Evolutionary conservation across 2,113 vertebrate species (phyloP).

Genomic region (Phrynosoma blainvillii): DNA sequence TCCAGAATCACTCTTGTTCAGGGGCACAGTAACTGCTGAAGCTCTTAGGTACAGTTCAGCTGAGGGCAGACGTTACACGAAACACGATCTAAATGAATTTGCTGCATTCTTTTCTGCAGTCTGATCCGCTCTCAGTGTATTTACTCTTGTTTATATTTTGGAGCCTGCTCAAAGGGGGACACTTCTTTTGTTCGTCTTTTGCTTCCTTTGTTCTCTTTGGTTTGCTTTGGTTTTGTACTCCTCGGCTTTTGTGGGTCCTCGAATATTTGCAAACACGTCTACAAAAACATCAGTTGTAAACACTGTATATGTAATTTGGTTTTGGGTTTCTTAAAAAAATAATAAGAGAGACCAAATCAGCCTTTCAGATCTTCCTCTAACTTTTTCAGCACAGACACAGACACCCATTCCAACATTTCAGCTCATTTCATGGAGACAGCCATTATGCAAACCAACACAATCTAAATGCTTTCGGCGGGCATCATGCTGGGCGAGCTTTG

Average conservation of each 20-base stretch:
- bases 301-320: neutral
- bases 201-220: neutral
- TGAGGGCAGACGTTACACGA: too few species aligned
- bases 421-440: neutral
- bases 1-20: too few species aligned
- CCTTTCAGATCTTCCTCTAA: neutral
- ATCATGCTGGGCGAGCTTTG: neutral
- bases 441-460: neutral
- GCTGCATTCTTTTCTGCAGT: neutral
- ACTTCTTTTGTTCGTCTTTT: neutral
- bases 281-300: neutral
- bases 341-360: neutral
- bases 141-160: neutral
- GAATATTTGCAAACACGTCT: neutral
- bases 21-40: too few species aligned
- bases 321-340: neutral
- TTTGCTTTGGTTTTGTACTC: neutral
- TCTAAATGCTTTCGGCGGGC: neutral
- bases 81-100: too few species aligned
- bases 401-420: neutral
- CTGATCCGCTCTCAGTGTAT: neutral
- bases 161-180: neutral
- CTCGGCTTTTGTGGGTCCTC: neutral
- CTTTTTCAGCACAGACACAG: neutral
- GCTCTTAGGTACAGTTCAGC: too few species aligned